Conservation (phyloP, 2,797 vertebrate genomes). For the Gymnothorax reevesii region DNA sequence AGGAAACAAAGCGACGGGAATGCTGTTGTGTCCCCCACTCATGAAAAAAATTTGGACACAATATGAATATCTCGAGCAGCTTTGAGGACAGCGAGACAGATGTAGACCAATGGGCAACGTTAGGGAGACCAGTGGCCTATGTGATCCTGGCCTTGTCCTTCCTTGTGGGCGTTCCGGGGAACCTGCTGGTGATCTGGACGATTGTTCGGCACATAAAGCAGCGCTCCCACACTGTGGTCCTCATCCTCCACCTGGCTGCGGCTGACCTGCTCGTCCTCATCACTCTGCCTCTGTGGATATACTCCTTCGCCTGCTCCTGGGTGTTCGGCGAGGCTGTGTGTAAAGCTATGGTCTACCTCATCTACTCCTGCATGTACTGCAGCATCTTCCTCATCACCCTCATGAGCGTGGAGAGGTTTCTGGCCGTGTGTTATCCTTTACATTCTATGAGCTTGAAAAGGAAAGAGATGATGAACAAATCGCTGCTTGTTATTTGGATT, state of each 20-base stretch:
- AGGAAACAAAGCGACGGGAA: conserved; percentile 1
- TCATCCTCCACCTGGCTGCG: conserved; percentile 80
- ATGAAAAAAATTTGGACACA: not conserved
- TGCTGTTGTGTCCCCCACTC: not conserved
- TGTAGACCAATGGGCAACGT: conserved; percentile 9
- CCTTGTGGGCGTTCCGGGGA: conserved; percentile 78
- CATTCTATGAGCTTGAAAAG: conserved; percentile 56
- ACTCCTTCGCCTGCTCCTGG: conserved; percentile 77
- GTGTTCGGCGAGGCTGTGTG: conserved; percentile 72
- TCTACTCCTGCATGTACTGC: conserved; percentile 84
- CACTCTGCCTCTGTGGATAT: conserved; percentile 86
- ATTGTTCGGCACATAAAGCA: conserved; percentile 75
- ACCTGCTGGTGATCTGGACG: conserved; percentile 83
- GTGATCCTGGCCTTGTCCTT: conserved; percentile 78
- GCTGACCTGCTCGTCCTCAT: conserved; percentile 82
- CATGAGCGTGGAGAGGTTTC: conserved; percentile 81
- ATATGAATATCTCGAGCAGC: conserved; percentile 1
- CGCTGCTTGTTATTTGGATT: conserved; percentile 57
- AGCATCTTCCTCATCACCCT: conserved; percentile 84
- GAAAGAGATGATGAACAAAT: conserved; percentile 39
- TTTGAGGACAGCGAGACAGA: not conserved
- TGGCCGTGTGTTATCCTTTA: conserved; percentile 73
- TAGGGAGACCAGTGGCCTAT: conserved; percentile 61
- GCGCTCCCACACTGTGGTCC: conserved; percentile 76
- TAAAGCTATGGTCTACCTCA: conserved; percentile 76